Evolutionary conservation across 2,797 vertebrate genomes (phyloP), one percentile per base, ranked within the genome.

Genomic region (Melanotaenia nigrans): DNA sequence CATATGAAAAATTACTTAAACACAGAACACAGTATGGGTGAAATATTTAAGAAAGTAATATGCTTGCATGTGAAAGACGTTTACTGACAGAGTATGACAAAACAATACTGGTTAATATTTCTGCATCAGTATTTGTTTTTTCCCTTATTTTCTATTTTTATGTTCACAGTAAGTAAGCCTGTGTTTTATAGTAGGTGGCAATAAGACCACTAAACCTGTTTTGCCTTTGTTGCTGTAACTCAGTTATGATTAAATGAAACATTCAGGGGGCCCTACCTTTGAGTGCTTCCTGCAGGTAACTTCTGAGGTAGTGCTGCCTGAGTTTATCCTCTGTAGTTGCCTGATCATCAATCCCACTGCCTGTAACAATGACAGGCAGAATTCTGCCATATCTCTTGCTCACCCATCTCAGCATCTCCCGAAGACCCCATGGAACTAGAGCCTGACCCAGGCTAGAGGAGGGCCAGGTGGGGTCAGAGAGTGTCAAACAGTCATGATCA

Each of bases 291-390:
- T 96, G 95, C 66, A 96, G 13, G 1, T 99, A 97, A 68, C 89
- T 94, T 84, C 85, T 93, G 65, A 98, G 65, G 84, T 97, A 99
- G 68, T 94, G 93, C 75, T 95, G 95, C 47, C 97, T 94, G 60
- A 98, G 88, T 67, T 85, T 90, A 69, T 99, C 97, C 0, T 96
- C 90, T 25, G 92, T 80, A 35, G 89, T 79, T 42, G 95, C 92
- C 22, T 87, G 95, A 82, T 99, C 98, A 13, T 97, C 97, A 33
- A 98, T 87, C 71, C 98, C 98, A 0, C 92, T 97, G 25, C 95
- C 96, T 0, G 96, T 98, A 85, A 99, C 77, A 9, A 97, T 94
- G 66, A 99, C 87, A 5, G 96, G 95, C 45, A 85, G 63, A 0
- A 89, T 62, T 59, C 92, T 61, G 3, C 96, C 95, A 0, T 99